Base-by-base conservation (phyloP, 2,113 vertebrate genomes). In the Sciurus niger region DNA sequence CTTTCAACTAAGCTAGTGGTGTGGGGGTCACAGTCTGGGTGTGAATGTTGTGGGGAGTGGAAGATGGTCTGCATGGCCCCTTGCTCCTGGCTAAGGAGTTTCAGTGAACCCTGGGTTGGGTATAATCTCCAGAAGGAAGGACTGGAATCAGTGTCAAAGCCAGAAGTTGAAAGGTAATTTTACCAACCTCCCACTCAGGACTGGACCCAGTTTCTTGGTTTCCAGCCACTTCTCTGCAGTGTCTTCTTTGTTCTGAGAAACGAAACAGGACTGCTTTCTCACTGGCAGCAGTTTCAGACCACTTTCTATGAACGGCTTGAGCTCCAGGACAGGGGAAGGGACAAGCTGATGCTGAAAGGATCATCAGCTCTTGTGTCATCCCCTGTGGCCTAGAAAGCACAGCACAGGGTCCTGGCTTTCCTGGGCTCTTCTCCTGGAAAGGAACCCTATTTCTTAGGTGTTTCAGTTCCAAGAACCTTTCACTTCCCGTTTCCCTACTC, bases 401-500 rank as follows among this genome's bases (percentile, higher is more conserved):
- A 5, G 28, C 18, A 12, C 40, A 4, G 0, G 22, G 32, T 11
- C 22, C 43, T 22, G 17, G 28, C 32, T 86, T 89, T 86, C 80
- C 25, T 34, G 24, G 37, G 30, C 58, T 60, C 85, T 77, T 48
- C 40, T 34, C 51, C 67, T 72, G 65, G 83, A 60, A 68, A 70
- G 77, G 58, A 74, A 34, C 11, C n/a, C 53, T 92, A 5, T 51
- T 83, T 90, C 43, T 60, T 28, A 20, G 77, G 46, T 24, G 48
- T 85, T 70, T 60, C 67, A 43, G 74, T 34, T 72, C 55, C 76
- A 2, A 60, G 55, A 74, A 51, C n/a, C 48, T 67, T 89, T 94
- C 65, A 74, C 83, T 92, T 96, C 94, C 94, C 76, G 85, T 95
- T 76, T 93, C 68, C 51, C 40, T 55, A 63, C 83, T 85, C 82